Conservation (phyloP, 2,113 vertebrate species). For the Spea bombifrons region DNA sequence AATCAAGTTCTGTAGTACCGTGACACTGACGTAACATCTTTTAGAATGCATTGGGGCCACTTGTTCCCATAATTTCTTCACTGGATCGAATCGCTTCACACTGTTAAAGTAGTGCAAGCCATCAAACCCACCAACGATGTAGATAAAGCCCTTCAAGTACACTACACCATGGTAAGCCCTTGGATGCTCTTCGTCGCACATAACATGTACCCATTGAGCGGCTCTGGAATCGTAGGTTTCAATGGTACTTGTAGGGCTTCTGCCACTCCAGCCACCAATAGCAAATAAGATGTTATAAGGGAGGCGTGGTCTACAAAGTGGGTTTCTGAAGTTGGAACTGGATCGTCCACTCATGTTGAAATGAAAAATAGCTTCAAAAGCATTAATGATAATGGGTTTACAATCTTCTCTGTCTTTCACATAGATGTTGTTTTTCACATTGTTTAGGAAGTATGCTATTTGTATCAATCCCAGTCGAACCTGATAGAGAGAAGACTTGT, state of each 20-base stretch:
- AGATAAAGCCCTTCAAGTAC: constrained; percentile 70
- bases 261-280: constrained; percentile 74
- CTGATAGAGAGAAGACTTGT: constrained; percentile 51
- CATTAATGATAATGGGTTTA: constrained; percentile 62
- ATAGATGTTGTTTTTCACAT: constrained; percentile 67
- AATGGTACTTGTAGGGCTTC: constrained; percentile 68
- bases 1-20: constrained; percentile 64
- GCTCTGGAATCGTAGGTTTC: constrained; percentile 71
- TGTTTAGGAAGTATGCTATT: constrained; percentile 69
- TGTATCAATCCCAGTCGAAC: constrained; percentile 72
- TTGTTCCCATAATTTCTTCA: constrained; percentile 69
- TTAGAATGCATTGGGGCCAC: constrained; percentile 74
- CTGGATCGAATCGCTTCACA: constrained; percentile 69
- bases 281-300: constrained; percentile 71
- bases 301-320: constrained; percentile 68
- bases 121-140: constrained; percentile 73
- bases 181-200: constrained; percentile 61
- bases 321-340: constrained; percentile 53
- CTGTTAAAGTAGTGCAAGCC: constrained; percentile 70
- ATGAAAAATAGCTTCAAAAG: constrained; percentile 68
- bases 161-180: constrained; percentile 69
- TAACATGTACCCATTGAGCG: constrained; percentile 71
- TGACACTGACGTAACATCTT: constrained; percentile 75
- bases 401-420: constrained; percentile 68
- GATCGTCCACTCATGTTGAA: constrained; percentile 61